Evolutionary conservation across 2,797 vertebrate genomes (phyloP), one percentile per base, ranked within the genome.

Genomic region (Oreochromis mossambicus): DNA sequence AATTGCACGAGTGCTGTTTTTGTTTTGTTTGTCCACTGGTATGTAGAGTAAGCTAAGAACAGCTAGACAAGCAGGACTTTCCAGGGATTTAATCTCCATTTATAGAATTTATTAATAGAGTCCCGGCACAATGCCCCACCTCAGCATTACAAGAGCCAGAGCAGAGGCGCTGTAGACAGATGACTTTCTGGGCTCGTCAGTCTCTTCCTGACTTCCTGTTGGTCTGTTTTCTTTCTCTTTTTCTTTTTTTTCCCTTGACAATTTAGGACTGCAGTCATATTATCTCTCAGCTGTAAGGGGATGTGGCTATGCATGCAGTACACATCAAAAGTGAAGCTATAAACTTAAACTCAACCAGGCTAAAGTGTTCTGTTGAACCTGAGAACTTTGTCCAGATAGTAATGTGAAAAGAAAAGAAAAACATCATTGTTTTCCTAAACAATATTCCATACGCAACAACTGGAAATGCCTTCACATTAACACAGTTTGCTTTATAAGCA

Each of bases 51-150:
- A 73, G 73, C 21, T 19, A 79, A 46, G 8, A 76, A 24, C 63
- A 79, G 63, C 70, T 21, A 46, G 14, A 88, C 61, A 48, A 84
- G 52, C 11, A 29, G 8, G 15, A 46, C 51, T 88, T 84, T 88
- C 75, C 81, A 85, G 85, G 84, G 83, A 86, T 52, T 78, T 32
- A 21, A 76, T 46, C 68, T 84, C 77, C 83, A 63, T 89, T 79
- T 89, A 82, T 81, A 81, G 85, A 58, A 24, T 17, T 77, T 61
- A 83, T 77, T 58, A 77, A 77, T 75, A 86, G 68, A 55, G 66
- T 70, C 86, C 86, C 38, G 55, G 43, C 93, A 89, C 77, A 91
- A 83, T 12, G 1, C 52, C 56, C 73, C 41, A 51, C 56, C 56
- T 61, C 82, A 77, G 73, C 80, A 29, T 32, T 61, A 79, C 46